Base-by-base conservation (phyloP, 2,113 vertebrate species). In the Xiphophorus couchianus region DNA sequence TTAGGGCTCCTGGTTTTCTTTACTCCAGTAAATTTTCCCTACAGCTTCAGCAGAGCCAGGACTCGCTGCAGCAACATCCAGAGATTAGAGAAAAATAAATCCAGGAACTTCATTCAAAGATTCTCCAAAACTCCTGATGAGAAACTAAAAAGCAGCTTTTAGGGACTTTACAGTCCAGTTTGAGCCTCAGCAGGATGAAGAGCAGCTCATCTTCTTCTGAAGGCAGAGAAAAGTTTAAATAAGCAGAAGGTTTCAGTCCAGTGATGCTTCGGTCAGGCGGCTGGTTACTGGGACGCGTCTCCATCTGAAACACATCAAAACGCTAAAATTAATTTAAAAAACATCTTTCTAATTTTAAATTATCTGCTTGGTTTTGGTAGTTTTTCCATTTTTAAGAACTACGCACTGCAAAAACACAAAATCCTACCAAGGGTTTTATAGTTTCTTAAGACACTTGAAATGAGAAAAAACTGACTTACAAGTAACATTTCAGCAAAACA, bases 221-320 rank as follows among this genome's bases (percentile, higher is more conserved):
- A 70, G 3, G 7, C 61, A 25, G 42, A 25, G 15, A 4, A 5
- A 28, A 29, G 7, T 37, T 13, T 54, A 28, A 68, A 44, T 9
- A 25, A 67, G 17, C 0, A 42, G 67, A n/a, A 66, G 25, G n/a
- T 28, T 8, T 39, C 22, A 3, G 44, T 33, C 65, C 77, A 6
- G 81, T 80, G 10, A 66, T 74, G 35, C 68, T 30, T 9, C 60
- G 69, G 10, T 69, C 76, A 91, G 25, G 3, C 37, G 48, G 27
- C 60, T 67, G 35, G 30, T 63, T 64, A 27, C 39, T 3, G 33
- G 42, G 78, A 75, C 5, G 62, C 5, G 2, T 71, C 14, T 1
- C 62, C 10, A 31, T 81, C 91, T 90, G 86, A 15, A 51, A 66
- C 22, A 33, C 5, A 5, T 69, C 0, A 37, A 37, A 27, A 48